Conservation (phyloP, 23 tunicate species). For the Ciona savignyi region DNA sequence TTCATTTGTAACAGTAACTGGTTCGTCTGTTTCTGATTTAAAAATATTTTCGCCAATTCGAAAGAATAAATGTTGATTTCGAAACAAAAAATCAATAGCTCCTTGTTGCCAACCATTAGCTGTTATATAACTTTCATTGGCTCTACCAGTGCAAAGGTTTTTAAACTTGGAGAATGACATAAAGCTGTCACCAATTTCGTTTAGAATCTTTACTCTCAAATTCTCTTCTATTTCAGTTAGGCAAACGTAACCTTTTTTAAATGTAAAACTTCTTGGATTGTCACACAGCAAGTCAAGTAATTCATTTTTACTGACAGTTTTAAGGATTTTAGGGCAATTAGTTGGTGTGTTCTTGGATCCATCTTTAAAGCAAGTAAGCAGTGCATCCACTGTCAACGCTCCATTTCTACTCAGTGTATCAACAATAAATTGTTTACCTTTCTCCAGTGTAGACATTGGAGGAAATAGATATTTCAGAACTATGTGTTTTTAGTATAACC, state of each 20-base stretch:
- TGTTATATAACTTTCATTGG: not conserved
- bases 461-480: too few relatives aligned
- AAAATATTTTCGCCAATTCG: not conserved
- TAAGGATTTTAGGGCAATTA: not conserved
- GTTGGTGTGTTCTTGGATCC: not conserved
- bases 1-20: not conserved
- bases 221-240: not conserved
- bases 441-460: too few relatives aligned
- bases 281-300: not conserved
- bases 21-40: not conserved
- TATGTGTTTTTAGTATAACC: too few relatives aligned
- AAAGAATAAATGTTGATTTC: not conserved
- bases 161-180: not conserved
- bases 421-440: not conserved
- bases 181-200: not conserved
- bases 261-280: not conserved
- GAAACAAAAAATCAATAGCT: not conserved
- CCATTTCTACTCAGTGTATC: not conserved
- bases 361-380: not conserved
- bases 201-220: not conserved
- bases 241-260: not conserved
- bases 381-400: not conserved
- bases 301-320: not conserved
- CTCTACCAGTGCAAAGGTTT: not conserved
- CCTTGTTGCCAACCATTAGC: not conserved